Conservation (phyloP, 2,797 vertebrate species). For the Geotrypetes seraphini region DNA sequence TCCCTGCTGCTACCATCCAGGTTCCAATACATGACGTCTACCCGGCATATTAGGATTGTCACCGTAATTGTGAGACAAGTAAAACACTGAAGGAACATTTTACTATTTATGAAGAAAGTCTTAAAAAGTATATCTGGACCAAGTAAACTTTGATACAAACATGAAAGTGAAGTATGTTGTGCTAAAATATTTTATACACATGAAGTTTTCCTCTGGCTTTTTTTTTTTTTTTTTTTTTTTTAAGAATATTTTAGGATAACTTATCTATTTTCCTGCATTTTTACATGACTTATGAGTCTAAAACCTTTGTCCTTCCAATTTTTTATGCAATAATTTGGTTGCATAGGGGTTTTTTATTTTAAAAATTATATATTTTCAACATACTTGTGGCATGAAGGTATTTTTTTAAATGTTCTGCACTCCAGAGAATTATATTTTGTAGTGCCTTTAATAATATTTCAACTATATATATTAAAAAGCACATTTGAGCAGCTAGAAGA, state of each 20-base stretch:
- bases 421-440: slow-evolving; percentile 69
- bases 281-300: slow-evolving; percentile 44
- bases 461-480: slow-evolving; percentile 55
- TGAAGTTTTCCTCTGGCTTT: slow-evolving; percentile 59
- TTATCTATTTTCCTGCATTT: slow-evolving; percentile 52
- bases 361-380: slow-evolving; percentile 60
- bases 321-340: slow-evolving; percentile 34
- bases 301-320: slow-evolving; percentile 24
- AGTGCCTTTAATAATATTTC: slow-evolving; percentile 63
- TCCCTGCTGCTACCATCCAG: slow-evolving; percentile 79
- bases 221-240: slow-evolving; percentile 49
- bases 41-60: slow-evolving; percentile 76
- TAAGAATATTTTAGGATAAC: slow-evolving; percentile 28
- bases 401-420: slow-evolving; percentile 66
- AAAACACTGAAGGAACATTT: slow-evolving; percentile 69
- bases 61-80: neutral
- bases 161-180: slow-evolving; percentile 41
- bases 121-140: slow-evolving; percentile 36
- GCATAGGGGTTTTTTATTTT: slow-evolving; percentile 52
- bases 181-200: slow-evolving; percentile 55
- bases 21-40: slow-evolving; percentile 91
- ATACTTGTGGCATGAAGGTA: slow-evolving; percentile 63
- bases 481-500: slow-evolving; percentile 52
- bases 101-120: slow-evolving; percentile 82
- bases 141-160: slow-evolving; percentile 22